Base-by-base conservation (phyloP, 2,113 vertebrate species). In the Chinchilla lanigera region DNA sequence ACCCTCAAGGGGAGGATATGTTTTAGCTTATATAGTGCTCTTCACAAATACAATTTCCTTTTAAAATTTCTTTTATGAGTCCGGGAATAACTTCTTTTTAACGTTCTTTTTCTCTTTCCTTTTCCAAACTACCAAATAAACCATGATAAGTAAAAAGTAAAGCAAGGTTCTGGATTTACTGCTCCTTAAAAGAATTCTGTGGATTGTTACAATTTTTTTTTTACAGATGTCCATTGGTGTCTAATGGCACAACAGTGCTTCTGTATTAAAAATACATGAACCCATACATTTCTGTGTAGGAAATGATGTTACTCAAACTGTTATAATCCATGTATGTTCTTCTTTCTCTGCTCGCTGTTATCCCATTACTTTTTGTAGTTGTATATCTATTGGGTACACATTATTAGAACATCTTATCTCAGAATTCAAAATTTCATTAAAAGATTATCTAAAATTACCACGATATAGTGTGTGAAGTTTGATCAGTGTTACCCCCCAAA, bases 341-440 rank as follows among this genome's bases (percentile, higher is more conserved):
- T 75, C 47, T 69, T 61, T 85, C 24, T 83, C 22, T 91, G 10
- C 3, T 75, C 26, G 28, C 10, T 86, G 9, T 38, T 33, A 41
- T 93, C 13, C 61, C 22, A n/a, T 47, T 95, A 38, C 13, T 86
- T 88, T 82, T 91, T 30, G 4, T 20, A 86, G 80, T 83, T 19
- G 14, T 86, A 47, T 22, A 12, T 92, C 65, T 86, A 56, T 47
- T 87, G 6, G 9, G 6, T 69, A 2, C 67, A 89, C 20, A 69
- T 89, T 89, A 56, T 44, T 96, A 80, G 60, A 63, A 89, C 82
- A 91, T 58, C 85, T 95, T 92, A 75, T 95, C 90, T 93, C 8
- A 56, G 69, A 61, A 50, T 41, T 90, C 30, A 93, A 63, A 92
- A 56, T 92, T 71, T 35, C 84, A 33, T 58, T 67, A 88, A 88